A percentile compares a stretch with the other conserved stretches of the same genome.
Conservation (phyloP, 2,113 vertebrate genomes). For the Bubo bubo region DNA sequence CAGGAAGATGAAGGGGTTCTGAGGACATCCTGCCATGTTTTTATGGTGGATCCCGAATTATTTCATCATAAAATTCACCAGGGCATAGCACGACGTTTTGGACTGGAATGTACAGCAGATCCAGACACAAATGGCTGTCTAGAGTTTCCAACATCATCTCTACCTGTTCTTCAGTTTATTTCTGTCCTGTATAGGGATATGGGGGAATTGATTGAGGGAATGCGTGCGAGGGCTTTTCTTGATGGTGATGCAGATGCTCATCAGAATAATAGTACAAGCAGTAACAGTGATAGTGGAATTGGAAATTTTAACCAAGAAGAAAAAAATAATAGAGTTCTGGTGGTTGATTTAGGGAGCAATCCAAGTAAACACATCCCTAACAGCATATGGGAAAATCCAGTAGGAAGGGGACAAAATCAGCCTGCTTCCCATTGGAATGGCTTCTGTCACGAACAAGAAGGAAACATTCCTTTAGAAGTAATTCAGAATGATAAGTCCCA, state of each 20-base stretch:
- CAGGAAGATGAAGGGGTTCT: conserved; percentile 83
- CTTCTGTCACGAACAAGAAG: conserved; percentile 82
- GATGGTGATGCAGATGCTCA: conserved; percentile 90
- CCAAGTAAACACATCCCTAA: conserved; percentile 79
- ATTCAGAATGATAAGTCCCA: conserved; percentile 82
- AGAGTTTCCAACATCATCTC: conserved; percentile 92
- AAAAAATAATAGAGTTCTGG: conserved; percentile 87
- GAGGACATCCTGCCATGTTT: conserved; percentile 96
- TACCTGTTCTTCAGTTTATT: conserved; percentile 93
- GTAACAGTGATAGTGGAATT: conserved; percentile 96
- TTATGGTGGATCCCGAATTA: conserved; percentile 95
- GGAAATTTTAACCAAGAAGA: conserved; percentile 95
- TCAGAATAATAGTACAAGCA: conserved; percentile 94
- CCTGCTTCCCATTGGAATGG: conserved; percentile 81
- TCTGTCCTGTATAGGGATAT: conserved; percentile 96
- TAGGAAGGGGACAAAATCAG: conserved; percentile 77
- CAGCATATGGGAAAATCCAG: conserved; percentile 81
- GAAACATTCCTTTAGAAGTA: conserved; percentile 70
- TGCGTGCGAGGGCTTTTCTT: conserved; percentile 90
- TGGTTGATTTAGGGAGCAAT: conserved; percentile 88
- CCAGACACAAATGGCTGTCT: conserved; percentile 93
- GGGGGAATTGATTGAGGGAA: conserved; percentile 93
- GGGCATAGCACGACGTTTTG: conserved; percentile 88
- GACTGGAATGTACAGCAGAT: conserved; percentile 92
- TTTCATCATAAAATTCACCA: conserved; percentile 92